phyloP scores from a whole-genome alignment of 2,797 vertebrate genomes.

The Salmo trutta region DNA sequence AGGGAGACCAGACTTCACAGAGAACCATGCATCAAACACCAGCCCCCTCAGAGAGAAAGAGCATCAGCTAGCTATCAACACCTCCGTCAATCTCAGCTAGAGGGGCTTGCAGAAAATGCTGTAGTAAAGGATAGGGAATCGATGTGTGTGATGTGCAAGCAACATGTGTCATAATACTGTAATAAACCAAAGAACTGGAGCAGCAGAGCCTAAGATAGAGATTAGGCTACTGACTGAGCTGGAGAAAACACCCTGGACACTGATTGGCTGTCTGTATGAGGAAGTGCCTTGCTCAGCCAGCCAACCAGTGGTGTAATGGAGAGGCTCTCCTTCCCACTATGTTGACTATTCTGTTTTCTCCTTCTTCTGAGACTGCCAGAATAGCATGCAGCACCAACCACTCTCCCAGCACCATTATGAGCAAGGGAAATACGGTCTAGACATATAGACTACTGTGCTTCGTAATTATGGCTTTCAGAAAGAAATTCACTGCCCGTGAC shows the following conservation, averaged over 20 bases:
- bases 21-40: constrained; percentile 39
- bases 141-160: not conserved
- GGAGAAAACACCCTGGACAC: not conserved
- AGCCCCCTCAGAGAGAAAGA: not conserved
- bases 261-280: not conserved
- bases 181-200: not conserved
- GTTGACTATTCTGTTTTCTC: not conserved
- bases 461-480: constrained; percentile 55
- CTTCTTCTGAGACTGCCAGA: not conserved
- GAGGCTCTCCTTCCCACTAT: constrained; percentile 1
- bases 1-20: constrained; percentile 46
- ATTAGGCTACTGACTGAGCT: not conserved
- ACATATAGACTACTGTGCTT: constrained; percentile 37
- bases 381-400: not conserved
- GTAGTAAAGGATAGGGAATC: not conserved
- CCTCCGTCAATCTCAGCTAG: not conserved
- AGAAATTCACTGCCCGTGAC: constrained; percentile 27
- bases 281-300: not conserved
- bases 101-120: not conserved
- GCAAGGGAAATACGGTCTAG: constrained; percentile 42
- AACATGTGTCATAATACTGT: not conserved
- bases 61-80: not conserved
- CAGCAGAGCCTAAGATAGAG: not conserved
- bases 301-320: not conserved
- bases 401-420: constrained; percentile 25